Conservation (phyloP, 2,888 invertebrate species). For the Copidosoma aretas region DNA sequence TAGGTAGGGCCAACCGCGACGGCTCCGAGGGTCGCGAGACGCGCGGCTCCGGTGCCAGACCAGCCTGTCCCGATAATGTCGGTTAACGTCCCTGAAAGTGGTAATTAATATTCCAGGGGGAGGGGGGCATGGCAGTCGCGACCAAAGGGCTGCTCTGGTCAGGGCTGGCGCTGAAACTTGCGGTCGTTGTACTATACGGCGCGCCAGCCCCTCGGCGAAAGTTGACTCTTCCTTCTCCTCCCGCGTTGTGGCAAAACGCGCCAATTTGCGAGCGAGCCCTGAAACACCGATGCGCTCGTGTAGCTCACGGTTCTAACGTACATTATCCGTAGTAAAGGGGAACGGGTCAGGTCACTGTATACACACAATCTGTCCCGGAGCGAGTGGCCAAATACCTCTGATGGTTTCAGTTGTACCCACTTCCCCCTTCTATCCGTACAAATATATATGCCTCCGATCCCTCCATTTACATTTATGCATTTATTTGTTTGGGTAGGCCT, state of each 20-base stretch:
- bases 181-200: constrained; percentile 3
- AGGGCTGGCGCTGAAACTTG: constrained; percentile 37
- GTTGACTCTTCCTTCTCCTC: constrained; percentile 1
- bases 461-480: no score
- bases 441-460: no score
- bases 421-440: no score
- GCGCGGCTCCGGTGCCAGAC: constrained; percentile 37
- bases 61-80: constrained; percentile 59
- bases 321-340: no score
- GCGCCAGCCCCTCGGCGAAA: constrained; percentile 7
- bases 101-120: constrained; percentile 58
- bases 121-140: no score
- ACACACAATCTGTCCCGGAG: no score
- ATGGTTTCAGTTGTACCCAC: no score
- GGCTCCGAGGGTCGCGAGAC: constrained; percentile 18
- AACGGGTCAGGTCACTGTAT: no score
- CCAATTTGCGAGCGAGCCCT: constrained; percentile 54
- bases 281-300: no score
- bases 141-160: constrained; percentile 36
- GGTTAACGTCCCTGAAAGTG: constrained; percentile 61
- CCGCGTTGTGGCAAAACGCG: constrained; percentile 26
- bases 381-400: no score
- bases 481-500: no score
- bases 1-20: neutral
- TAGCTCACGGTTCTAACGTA: no score